Conservation (phyloP, 1,140 invertebrate genomes). For the Hestina assimilis region DNA sequence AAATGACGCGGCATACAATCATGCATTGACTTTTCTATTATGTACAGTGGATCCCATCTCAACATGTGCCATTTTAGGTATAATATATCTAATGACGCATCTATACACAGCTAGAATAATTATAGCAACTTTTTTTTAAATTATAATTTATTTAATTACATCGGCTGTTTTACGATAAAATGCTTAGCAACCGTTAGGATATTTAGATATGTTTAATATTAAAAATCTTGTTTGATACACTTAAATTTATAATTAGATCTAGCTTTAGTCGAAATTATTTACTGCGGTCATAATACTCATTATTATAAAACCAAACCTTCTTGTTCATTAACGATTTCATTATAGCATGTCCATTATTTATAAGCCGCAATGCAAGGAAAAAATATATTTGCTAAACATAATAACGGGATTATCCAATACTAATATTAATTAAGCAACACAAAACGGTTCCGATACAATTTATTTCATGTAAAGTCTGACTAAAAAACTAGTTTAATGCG, state of each 20-base stretch:
- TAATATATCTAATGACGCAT: no score
- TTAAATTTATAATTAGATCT: background rate
- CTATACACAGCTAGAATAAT: no score
- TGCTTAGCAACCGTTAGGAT: no score
- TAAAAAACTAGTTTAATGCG: constrained; percentile 23
- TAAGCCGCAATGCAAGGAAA: constrained; percentile 5
- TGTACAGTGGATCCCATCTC: background rate
- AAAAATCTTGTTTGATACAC: background rate
- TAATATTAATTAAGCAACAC: constrained; percentile 17
- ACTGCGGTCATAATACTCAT: constrained; percentile 19
- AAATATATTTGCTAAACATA: constrained; percentile 10
- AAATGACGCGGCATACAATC: constrained; percentile 16
- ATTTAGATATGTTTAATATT: background rate
- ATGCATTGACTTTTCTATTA: constrained; percentile 18
- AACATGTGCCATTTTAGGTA: constrained; percentile 1
- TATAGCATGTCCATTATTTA: constrained; percentile 20
- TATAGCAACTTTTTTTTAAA: no score
- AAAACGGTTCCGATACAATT: constrained; percentile 17
- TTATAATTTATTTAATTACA: no score
- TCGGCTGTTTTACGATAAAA: no score
- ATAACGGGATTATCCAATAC: constrained; percentile 16
- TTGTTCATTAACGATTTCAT: constrained; percentile 12
- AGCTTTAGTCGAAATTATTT: constrained; percentile 8
- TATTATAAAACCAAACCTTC: constrained; percentile 8
- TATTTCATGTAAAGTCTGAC: constrained; percentile 15